Evolutionary conservation across 2,797 vertebrate genomes (phyloP).

Genomic region (Sebastiscus tertius): DNA sequence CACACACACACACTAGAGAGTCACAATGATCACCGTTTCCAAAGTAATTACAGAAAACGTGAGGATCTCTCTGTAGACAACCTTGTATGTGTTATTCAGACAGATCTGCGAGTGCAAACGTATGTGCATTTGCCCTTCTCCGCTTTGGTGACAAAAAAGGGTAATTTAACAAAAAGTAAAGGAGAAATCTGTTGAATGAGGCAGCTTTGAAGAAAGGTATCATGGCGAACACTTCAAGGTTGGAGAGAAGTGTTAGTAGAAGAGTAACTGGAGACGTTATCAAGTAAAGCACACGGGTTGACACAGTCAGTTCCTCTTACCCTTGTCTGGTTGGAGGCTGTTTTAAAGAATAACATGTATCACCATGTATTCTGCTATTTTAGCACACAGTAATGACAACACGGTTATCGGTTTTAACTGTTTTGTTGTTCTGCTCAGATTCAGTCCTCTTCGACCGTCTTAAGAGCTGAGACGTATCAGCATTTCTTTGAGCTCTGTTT

Average conservation of each 20-base stretch:
- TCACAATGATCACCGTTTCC: not conserved
- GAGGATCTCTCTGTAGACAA: not conserved
- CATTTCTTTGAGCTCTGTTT: not conserved
- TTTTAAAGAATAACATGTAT: not conserved
- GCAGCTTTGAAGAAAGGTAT: not conserved
- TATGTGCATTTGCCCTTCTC: not conserved
- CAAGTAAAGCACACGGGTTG: not conserved
- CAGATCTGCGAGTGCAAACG: not conserved
- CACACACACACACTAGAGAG: not conserved
- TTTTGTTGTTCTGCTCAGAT: not conserved
- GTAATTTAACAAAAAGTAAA: not conserved
- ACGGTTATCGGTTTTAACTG: not conserved
- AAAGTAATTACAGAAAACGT: not conserved
- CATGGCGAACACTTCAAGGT: not conserved
- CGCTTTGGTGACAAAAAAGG: not conserved
- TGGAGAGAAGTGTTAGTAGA: not conserved
- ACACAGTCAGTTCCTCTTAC: not conserved
- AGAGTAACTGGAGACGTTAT: not conserved
- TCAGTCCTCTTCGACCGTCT: not conserved
- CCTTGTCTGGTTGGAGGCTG: not conserved
- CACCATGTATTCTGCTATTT: not conserved
- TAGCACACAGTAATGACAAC: not conserved
- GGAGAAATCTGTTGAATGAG: not conserved
- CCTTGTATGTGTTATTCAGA: constrained; percentile 2
- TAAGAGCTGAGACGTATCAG: not conserved